Conservation (phyloP, 2,797 vertebrate species). For the Lerista edwardsae region DNA sequence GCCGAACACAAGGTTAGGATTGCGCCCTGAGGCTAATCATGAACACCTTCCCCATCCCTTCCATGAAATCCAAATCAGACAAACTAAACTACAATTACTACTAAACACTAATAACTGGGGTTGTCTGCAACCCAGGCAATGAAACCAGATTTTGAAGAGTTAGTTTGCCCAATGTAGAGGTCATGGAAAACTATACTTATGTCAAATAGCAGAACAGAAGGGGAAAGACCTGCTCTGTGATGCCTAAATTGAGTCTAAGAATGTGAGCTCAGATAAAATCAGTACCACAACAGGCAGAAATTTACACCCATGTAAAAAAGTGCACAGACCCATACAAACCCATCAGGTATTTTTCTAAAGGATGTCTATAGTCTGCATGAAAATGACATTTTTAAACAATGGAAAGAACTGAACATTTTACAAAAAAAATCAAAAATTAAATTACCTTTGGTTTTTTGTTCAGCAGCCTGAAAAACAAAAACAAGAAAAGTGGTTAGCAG, state of each 20-base stretch:
- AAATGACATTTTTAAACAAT: background rate
- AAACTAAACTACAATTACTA: background rate
- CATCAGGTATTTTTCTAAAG: background rate
- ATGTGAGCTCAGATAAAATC: background rate
- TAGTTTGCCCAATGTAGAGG: background rate
- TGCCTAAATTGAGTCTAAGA: background rate
- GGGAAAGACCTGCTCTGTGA: background rate
- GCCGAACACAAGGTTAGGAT: background rate
- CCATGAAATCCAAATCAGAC: background rate
- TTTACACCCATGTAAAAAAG: background rate
- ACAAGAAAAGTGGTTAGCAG: constrained; percentile 50
- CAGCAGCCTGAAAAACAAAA: constrained; percentile 86
- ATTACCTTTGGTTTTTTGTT: constrained; percentile 99
- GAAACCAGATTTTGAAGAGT: background rate
- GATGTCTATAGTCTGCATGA: background rate
- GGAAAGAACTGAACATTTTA: constrained; percentile 17
- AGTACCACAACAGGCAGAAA: background rate
- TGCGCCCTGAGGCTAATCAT: too few relatives aligned
- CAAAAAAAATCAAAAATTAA: constrained; percentile 20
- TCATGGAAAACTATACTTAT: background rate
- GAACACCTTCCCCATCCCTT: background rate
- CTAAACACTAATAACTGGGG: background rate
- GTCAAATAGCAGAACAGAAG: background rate
- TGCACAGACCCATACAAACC: background rate
- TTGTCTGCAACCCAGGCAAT: background rate